These are phyloP conservation scores for Marcusenius ussheri DNA, from an alignment of 2,113 vertebrate species.

Conservation along the genomic window DNA sequence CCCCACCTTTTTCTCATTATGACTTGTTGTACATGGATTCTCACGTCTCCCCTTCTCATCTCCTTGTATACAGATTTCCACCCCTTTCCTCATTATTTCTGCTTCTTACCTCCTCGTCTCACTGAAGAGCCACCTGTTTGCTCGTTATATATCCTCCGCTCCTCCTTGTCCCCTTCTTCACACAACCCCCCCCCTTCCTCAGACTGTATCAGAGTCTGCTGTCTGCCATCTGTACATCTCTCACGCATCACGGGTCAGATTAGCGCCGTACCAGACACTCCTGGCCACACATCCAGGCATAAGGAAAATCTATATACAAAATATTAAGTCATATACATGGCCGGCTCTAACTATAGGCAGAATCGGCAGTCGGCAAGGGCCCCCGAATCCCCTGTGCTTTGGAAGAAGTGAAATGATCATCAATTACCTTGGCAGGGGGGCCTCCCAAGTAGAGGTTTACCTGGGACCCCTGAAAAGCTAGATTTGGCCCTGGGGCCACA, in stretches of 20 bases:
- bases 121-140: background rate
- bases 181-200: background rate
- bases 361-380: too few relatives aligned
- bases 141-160: background rate
- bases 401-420: too few relatives aligned
- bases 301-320: background rate
- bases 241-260: background rate
- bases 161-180: background rate
- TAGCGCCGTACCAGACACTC: background rate
- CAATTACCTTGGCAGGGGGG: too few relatives aligned
- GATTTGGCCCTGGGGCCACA: too few relatives aligned
- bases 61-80: background rate
- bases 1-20: background rate
- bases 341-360: too few relatives aligned
- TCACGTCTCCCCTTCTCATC: background rate
- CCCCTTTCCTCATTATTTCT: constrained; percentile 8
- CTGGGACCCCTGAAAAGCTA: too few relatives aligned
- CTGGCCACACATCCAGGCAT: background rate
- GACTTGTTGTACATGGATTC: background rate
- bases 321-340: too few relatives aligned
- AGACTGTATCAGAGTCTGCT: background rate
- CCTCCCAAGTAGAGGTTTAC: too few relatives aligned
- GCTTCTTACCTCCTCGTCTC: constrained; percentile 2
- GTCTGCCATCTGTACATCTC: background rate
- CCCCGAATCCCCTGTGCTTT: too few relatives aligned